Conservation (phyloP, 2,797 vertebrate genomes). For the Tympanoctomys barrerae region DNA sequence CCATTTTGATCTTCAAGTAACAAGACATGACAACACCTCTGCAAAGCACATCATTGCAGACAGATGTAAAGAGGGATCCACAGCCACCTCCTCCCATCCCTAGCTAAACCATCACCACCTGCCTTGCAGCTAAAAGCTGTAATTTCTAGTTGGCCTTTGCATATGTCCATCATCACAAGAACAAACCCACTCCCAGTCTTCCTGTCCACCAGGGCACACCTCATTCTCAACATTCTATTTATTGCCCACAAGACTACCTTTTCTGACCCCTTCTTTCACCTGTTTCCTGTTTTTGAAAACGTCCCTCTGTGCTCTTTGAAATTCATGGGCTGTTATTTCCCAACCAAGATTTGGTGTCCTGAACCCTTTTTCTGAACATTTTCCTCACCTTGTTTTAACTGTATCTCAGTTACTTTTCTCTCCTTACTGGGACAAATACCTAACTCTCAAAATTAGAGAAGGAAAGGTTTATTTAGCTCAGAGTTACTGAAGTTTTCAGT, state of each 20-base stretch:
- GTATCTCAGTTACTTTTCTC: too few relatives aligned
- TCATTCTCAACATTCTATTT: background rate
- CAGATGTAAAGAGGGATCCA: background rate
- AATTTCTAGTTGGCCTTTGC: background rate
- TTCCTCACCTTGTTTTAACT: background rate
- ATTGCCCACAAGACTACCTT: background rate
- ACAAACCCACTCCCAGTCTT: background rate
- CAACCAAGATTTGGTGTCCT: background rate
- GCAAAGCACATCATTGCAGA: background rate
- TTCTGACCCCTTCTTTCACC: background rate
- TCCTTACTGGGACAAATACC: too few relatives aligned
- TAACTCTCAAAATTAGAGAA: too few relatives aligned
- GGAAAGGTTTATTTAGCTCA: too few relatives aligned
- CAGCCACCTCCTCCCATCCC: background rate
- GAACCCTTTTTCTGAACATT: slow-evolving; percentile 12
- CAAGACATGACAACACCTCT: background rate
- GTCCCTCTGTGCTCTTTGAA: background rate
- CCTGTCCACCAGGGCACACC: background rate
- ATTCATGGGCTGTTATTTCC: background rate
- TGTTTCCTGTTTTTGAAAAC: background rate
- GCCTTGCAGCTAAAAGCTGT: background rate
- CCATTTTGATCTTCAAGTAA: background rate
- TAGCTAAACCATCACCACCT: background rate
- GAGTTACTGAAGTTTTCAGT: too few relatives aligned
- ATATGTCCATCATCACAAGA: background rate